These are phyloP conservation scores for Sitophilus oryzae DNA, from an alignment of 1,140 invertebrate species.

Conservation along the genomic window DNA sequence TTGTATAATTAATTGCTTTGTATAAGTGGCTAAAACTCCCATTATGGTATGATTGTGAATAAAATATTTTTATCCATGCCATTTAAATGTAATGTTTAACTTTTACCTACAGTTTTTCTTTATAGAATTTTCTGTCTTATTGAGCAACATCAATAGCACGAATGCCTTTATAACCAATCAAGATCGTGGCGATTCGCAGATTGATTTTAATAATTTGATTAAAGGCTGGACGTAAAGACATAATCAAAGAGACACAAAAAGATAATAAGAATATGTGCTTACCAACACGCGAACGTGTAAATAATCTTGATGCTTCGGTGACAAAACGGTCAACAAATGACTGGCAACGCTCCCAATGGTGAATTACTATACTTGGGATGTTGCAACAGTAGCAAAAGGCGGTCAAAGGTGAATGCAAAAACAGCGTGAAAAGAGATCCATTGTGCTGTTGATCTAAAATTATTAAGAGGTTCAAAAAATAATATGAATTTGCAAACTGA, in stretches of 20 bases:
- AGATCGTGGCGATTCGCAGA: too few species aligned
- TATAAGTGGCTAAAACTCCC: too few species aligned
- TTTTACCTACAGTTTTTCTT: too few species aligned
- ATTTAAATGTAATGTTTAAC: too few species aligned
- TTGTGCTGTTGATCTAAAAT: conserved; percentile 78
- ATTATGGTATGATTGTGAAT: too few species aligned
- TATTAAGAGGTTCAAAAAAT: conserved; percentile 9
- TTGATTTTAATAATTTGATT: too few species aligned
- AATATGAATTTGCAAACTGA: background rate
- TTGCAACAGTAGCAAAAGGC: conserved; percentile 92
- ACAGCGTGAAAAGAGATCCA: conserved; percentile 90
- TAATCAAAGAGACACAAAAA: background rate
- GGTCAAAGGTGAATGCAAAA: conserved; percentile 88
- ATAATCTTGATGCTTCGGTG: conserved; percentile 77
- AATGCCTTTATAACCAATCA: too few species aligned
- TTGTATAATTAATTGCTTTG: too few species aligned
- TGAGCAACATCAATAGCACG: too few species aligned
- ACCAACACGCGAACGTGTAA: conserved; percentile 80
- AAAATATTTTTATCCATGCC: too few species aligned
- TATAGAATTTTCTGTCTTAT: too few species aligned
- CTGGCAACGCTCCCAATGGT: conserved; percentile 87
- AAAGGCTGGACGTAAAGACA: too few species aligned
- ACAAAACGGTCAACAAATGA: conserved; percentile 84
- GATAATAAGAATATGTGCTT: conserved; percentile 41
- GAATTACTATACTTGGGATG: conserved; percentile 75